These are phyloP conservation scores for Myotis davidii DNA, from an alignment of 2,113 vertebrate species.

Conservation along the genomic window DNA sequence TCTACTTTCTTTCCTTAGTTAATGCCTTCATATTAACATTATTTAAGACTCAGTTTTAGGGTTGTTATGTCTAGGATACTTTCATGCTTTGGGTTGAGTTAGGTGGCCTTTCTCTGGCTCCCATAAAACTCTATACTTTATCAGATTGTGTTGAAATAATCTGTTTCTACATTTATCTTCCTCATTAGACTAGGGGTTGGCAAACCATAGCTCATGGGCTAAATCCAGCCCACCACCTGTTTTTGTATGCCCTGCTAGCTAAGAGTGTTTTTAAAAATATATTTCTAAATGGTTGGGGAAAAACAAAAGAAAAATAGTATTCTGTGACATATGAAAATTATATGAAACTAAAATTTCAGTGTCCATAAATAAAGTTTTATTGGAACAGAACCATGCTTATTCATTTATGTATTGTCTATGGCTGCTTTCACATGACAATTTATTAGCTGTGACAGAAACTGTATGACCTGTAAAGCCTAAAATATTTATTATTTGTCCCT, in stretches of 20 bases:
- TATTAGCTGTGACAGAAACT: neutral
- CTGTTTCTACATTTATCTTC: neutral
- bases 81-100: neutral
- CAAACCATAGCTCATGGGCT: neutral
- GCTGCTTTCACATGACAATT: neutral
- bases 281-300: neutral
- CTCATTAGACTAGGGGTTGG: neutral
- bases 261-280: neutral
- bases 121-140: neutral
- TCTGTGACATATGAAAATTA: constrained; percentile 44
- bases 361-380: neutral
- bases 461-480: neutral
- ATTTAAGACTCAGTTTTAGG: constrained; percentile 19
- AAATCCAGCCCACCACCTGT: neutral
- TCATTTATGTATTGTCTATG: neutral
- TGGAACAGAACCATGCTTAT: neutral
- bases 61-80: neutral
- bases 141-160: neutral
- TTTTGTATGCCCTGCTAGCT: neutral
- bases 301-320: neutral
- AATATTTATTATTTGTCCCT: constrained; percentile 6
- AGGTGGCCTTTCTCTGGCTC: constrained; percentile 17
- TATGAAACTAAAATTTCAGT: constrained; percentile 48
- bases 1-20: neutral
- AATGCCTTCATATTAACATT: constrained; percentile 31